A percentile compares a stretch with the other conserved stretches of the same genome.
These are phyloP conservation scores for Helicolenus hilgendorfi DNA, from an alignment of 2,797 vertebrate genomes.

Conservation along the genomic window DNA sequence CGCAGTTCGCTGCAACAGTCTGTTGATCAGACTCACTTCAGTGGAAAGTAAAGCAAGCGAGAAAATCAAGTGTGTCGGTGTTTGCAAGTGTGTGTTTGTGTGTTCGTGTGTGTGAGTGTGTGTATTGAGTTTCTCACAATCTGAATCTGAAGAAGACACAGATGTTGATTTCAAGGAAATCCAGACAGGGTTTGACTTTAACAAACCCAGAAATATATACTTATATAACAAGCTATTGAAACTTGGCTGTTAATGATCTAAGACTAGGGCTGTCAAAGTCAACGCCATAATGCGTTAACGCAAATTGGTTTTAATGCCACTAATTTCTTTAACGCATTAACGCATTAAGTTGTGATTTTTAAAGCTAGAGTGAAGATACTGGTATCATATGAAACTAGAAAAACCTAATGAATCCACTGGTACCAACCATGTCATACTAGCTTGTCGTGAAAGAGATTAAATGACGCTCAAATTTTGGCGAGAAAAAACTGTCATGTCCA, in stretches of 20 bases:
- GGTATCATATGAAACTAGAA: too few species aligned
- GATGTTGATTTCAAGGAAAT: background rate
- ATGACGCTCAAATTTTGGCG: too few species aligned
- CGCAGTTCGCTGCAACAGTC: constrained; percentile 35
- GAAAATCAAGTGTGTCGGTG: constrained; percentile 10
- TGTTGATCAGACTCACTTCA: constrained; percentile 40
- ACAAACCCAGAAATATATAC: background rate
- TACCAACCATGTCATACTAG: too few species aligned
- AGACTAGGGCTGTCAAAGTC: too few species aligned
- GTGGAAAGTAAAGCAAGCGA: constrained; percentile 44
- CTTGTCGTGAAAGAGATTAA: too few species aligned
- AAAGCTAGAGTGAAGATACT: too few species aligned
- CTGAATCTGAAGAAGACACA: background rate
- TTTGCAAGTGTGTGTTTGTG: constrained; percentile 8
- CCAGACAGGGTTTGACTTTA: background rate
- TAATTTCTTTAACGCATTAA: too few species aligned
- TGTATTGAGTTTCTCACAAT: background rate
- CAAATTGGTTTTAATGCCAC: too few species aligned
- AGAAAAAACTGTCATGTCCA: too few species aligned
- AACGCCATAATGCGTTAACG: too few species aligned
- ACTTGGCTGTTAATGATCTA: background rate
- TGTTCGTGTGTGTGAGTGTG: background rate
- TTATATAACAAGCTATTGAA: background rate
- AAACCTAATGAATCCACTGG: too few species aligned
- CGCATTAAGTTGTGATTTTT: too few species aligned